Conservation (phyloP, 1,140 invertebrate genomes). For the Ericerus pela region DNA sequence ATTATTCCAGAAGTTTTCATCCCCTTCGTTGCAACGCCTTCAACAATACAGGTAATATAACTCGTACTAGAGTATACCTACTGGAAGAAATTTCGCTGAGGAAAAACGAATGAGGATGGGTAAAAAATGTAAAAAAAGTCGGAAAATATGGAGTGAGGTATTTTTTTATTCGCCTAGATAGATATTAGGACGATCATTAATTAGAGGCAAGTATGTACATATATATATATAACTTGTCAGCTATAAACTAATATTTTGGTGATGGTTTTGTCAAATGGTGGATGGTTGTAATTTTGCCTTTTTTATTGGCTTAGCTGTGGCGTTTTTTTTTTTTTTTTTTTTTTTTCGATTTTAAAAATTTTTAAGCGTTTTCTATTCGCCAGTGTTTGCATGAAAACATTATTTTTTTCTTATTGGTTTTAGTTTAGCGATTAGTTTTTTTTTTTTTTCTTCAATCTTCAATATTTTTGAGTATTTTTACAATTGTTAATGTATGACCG, state of each 20-base stretch:
- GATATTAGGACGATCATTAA: background rate
- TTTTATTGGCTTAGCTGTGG: no score
- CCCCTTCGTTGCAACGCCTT: constrained; percentile 10
- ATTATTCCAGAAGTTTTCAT: constrained; percentile 9
- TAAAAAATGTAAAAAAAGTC: no score
- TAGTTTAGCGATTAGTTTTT: background rate
- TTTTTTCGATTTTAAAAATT: background rate
- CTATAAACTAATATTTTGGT: no score
- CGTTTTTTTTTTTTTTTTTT: no score
- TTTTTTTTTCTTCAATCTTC: background rate
- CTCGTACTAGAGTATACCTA: background rate
- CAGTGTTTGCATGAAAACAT: no score
- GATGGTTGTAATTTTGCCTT: no score
- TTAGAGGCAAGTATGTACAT: background rate
- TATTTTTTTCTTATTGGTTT: no score
- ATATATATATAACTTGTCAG: background rate
- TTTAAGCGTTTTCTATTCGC: no score
- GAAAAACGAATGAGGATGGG: background rate
- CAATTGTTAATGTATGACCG: background rate
- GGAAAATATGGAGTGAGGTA: background rate
- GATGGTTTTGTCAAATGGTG: no score
- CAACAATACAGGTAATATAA: constrained; percentile 6
- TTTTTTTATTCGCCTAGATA: background rate
- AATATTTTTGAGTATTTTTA: background rate
- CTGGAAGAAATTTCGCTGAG: background rate